Conservation (phyloP, 1,140 invertebrate genomes). For the Drosophila bocqueti region DNA sequence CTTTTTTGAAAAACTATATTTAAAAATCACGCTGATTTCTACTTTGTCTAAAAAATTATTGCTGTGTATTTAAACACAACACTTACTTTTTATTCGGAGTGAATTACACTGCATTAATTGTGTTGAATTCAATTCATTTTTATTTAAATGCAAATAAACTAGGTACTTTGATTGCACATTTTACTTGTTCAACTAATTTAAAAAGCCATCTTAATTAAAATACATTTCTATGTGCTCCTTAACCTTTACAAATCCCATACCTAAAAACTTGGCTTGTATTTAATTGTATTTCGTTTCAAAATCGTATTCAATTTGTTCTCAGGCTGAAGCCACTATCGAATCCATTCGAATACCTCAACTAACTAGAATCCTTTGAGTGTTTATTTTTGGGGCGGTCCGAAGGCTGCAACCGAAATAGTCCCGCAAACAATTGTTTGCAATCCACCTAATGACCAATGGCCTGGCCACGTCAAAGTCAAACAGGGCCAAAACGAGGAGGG, state of each 20-base stretch:
- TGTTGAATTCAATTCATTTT: background rate
- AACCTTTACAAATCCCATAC: background rate
- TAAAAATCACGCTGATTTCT: background rate
- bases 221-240: background rate
- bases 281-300: slow-evolving; percentile 1
- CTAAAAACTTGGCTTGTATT: too few relatives aligned
- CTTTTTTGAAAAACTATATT: background rate
- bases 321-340: background rate
- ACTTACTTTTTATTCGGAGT: background rate
- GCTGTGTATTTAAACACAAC: background rate
- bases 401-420: slow-evolving; percentile 4
- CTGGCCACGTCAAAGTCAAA: slow-evolving; percentile 56
- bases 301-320: background rate
- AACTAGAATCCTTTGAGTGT: background rate
- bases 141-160: background rate
- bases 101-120: background rate
- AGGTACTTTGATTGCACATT: background rate
- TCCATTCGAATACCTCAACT: slow-evolving; percentile 2
- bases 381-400: background rate
- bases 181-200: background rate
- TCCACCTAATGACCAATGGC: slow-evolving; percentile 72
- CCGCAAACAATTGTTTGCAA: slow-evolving; percentile 60
- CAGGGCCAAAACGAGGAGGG: slow-evolving; percentile 19
- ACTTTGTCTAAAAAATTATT: background rate
- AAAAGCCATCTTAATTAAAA: background rate